Conservation (phyloP, 2,113 vertebrate species). For the Mesoclemmys tuberculata region DNA sequence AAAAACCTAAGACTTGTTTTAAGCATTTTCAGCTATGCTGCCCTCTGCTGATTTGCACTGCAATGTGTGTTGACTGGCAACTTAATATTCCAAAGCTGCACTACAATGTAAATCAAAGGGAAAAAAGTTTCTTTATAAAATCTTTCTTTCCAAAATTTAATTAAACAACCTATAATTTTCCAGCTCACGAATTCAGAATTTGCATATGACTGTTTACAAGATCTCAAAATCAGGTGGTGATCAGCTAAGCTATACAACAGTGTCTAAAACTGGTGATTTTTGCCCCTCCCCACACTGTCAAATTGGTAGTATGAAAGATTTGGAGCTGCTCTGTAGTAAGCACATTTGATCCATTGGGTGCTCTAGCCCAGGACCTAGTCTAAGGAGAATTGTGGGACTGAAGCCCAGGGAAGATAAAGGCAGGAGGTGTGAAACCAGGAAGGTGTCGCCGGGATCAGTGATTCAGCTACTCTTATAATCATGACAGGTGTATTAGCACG, state of each 20-base stretch:
- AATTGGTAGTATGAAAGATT: accelerated
- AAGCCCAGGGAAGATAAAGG: background rate
- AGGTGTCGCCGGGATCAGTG: background rate
- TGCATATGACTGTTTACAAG: background rate
- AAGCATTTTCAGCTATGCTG: slow-evolving; percentile 41
- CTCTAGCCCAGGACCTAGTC: background rate
- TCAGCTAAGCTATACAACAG: accelerated
- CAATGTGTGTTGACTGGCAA: accelerated
- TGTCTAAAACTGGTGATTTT: background rate
- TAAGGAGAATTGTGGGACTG: background rate
- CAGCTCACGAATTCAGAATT: background rate
- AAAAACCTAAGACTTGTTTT: background rate
- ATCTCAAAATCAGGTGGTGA: background rate
- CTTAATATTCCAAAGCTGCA: accelerated
- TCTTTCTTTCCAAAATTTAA: background rate
- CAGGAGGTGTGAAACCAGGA: background rate
- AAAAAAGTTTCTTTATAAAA: background rate
- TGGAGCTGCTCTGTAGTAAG: accelerated
- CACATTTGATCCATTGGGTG: background rate
- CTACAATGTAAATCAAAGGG: background rate
- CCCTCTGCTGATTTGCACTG: slow-evolving; percentile 76
- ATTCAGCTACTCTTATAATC: background rate
- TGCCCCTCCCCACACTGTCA: background rate
- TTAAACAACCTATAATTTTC: background rate
- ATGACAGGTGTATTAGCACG: background rate